Evolutionary conservation across 1,140 invertebrate species (phyloP), one percentile per base, ranked within the genome.

Genomic region (Littorina saxatilis): DNA sequence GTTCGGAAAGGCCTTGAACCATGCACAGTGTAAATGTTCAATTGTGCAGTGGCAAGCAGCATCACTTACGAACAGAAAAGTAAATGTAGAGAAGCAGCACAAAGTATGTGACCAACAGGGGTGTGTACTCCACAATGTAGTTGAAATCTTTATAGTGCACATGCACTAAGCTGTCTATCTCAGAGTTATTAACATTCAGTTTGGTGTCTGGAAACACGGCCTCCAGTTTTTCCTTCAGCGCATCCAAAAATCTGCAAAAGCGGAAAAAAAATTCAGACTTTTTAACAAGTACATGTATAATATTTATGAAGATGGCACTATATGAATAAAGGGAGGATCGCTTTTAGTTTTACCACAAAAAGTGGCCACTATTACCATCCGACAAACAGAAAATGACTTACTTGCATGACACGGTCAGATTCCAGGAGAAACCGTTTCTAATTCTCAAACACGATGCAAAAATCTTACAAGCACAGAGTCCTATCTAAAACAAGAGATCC

Each of bases 21-120:
- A n/a, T n/a, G n/a, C n/a, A n/a, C n/a, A n/a, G n/a, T n/a, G n/a
- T n/a, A n/a, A n/a, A n/a, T n/a, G n/a, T n/a, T n/a, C n/a, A n/a
- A n/a, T n/a, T n/a, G n/a, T n/a, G n/a, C n/a, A n/a, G n/a, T n/a
- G n/a, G n/a, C n/a, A n/a, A n/a, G n/a, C n/a, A n/a, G 9, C 58
- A 11, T 81, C 84, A 93, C 93, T 99, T 98, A 88, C 97, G 94
- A 20, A 99, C 96, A 68, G 97, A 98, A 91, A 98, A 99, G 89
- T 98, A 99, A 4, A 99, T 95, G 88, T 98, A 99, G 5, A 97
- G 92, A 90, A 98, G 98, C 17, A 99, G 93, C 23, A 96, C 94
- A 23, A 97, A 91, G 87, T 99, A 98, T 13, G 96, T 96, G 79
- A 97, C 94, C 32, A 95, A 94, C 0, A 99, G 91, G 0, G 97